Conservation (phyloP, 2,113 vertebrate genomes). For the Esox niger region DNA sequence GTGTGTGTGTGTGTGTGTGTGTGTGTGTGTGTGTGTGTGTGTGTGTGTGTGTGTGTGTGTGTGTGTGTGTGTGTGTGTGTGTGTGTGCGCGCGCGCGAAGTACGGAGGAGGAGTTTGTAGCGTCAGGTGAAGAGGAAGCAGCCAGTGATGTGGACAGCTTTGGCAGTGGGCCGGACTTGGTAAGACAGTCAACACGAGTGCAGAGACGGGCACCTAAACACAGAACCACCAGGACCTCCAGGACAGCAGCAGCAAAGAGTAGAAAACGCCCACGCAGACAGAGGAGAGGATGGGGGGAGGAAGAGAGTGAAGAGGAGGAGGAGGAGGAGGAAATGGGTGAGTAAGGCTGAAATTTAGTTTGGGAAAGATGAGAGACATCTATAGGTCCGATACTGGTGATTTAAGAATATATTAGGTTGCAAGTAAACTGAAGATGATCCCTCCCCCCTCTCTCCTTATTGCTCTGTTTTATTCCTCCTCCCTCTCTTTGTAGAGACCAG, state of each 20-base stretch:
- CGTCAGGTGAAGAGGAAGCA: conserved; percentile 83
- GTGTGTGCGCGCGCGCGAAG: conserved; percentile 52
- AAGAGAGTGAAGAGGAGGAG: conserved; percentile 72
- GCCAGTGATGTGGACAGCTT: conserved; percentile 82
- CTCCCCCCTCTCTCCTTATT: background rate
- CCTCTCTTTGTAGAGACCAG: conserved; percentile 76
- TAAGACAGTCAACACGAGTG: conserved; percentile 35
- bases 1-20: background rate
- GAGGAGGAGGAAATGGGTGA: conserved; percentile 68
- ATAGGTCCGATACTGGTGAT: background rate
- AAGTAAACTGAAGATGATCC: background rate
- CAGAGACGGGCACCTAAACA: conserved; percentile 30
- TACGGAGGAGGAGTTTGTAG: conserved; percentile 86
- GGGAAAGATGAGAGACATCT: too few relatives aligned
- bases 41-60: background rate
- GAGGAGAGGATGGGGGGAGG: conserved; percentile 72
- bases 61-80: background rate
- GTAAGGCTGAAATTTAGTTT: conserved; percentile 11
- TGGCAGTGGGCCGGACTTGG: conserved; percentile 68
- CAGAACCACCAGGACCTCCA: conserved; percentile 63
- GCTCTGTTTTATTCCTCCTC: background rate
- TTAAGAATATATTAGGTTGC: background rate
- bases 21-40: background rate
- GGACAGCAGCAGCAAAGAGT: conserved; percentile 51
- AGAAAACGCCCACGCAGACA: conserved; percentile 70